Base-by-base conservation (phyloP, 2,113 vertebrate genomes). In the Chionomys nivalis region DNA sequence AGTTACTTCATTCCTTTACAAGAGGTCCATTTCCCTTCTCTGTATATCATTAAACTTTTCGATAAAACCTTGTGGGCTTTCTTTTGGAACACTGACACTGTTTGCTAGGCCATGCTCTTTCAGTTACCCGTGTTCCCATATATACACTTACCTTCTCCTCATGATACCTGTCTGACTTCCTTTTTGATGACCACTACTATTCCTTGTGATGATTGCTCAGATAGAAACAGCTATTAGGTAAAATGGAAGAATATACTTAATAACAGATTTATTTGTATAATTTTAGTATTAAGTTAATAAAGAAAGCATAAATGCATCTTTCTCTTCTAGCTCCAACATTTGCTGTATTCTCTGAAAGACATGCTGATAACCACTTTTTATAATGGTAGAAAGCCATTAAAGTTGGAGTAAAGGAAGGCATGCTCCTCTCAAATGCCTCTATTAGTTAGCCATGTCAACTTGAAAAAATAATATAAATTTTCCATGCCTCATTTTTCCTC, bases 381-480 rank as follows among this genome's bases (percentile, higher is more conserved):
- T 73, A 94, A 68, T 90, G 31, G 17, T 75, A 2, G 47, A 89
- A 95, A 95, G 12, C 19, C 24, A 28, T 83, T 87, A 93, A 92
- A 39, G 55, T 55, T 68, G 36, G 24, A 88, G 12, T 44, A 44
- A 93, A 89, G 58, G 17, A 92, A 89, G 44, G 14, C 36, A 73
- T 89, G 13, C 24, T 95, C 19, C 93, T 90, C 88, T 70, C 63
- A 68, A 81, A 85, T 72, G 49, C 49, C n/a, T 82, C 39, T 31
- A 36, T 28, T 81, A 33, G 21, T 65, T 73, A 72, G 85, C 81
- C 49, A 23, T 68, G 24, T 88, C 52, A 88, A 90, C 86, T 86
- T 96, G 44, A 17, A 31, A 24, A 96, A 95, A 91, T 81, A 91
- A 95, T 44, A 92, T 95, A 95, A 63, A 94, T 94, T 95, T 85